Conservation (phyloP, 2,113 vertebrate species). For the Galeopterus variegatus region DNA sequence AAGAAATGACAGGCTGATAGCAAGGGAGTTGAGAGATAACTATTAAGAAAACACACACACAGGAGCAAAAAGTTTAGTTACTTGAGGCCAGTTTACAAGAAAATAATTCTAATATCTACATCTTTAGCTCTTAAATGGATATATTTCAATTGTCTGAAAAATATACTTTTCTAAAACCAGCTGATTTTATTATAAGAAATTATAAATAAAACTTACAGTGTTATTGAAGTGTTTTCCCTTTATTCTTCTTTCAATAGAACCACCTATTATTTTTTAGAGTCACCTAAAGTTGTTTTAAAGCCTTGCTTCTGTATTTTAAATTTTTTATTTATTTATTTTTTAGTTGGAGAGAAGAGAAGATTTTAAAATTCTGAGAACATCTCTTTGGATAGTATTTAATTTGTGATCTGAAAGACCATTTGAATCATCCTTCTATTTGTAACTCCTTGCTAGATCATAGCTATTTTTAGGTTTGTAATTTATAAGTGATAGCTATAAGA, state of each 20-base stretch:
- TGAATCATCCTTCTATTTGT: background rate
- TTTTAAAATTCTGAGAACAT: background rate
- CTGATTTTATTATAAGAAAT: background rate
- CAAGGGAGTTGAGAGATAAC: background rate
- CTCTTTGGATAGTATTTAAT: background rate
- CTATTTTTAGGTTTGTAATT: background rate
- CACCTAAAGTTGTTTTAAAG: background rate
- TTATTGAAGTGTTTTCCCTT: background rate
- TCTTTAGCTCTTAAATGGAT: background rate
- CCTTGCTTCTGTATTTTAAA: background rate
- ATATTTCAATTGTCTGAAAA: background rate
- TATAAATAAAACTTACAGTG: background rate
- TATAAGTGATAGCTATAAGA: background rate
- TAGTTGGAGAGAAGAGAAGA: background rate
- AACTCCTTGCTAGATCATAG: background rate
- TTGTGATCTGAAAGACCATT: background rate
- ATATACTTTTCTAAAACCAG: background rate
- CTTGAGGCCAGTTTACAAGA: background rate
- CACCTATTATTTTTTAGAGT: background rate
- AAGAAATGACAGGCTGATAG: background rate
- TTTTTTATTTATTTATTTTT: background rate
- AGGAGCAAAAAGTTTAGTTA: background rate
- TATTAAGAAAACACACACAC: background rate
- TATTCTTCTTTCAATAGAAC: background rate
- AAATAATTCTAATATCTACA: background rate